Evolutionary conservation across 2,888 invertebrate genomes (phyloP), one percentile per base, ranked within the genome.

Genomic region (Thera britannica): DNA sequence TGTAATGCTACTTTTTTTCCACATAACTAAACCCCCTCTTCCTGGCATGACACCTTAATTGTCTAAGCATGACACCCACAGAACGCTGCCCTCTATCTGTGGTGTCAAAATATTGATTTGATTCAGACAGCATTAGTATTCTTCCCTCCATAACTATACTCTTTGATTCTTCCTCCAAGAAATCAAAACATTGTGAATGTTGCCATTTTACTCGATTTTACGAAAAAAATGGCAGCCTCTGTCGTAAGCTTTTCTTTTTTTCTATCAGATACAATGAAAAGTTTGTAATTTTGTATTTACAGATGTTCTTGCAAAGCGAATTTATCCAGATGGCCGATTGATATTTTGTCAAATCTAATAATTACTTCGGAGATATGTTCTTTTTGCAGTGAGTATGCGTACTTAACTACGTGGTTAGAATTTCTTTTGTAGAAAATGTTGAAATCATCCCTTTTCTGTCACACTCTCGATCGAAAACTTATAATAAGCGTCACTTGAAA

Each of bases 181-280:
- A 23, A 7, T 5, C 44, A 44, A 44, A 44, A 44, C 44, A 5
- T 44, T 78, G 63, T 65, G 35, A 86, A 86, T 88, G 89, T 89
- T 90, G 87, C 90, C 85, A 89, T 86, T 84, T 44, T 38, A 7
- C 5, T 41, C 7, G 41, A 41, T 41, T 41, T 84, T 84, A 83
- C 70, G 73, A 82, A 89, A 89, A 89, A 93, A 92, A 93, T 93
- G 93, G 93, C 93, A 93, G 93, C 92, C 90, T 90, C 82, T 91
- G 91, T 93, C 93, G 92, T 93, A 93, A 92, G 92, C 92, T 92
- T 90, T 92, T 90, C 90, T 89, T 90, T 89, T 89, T 90, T 89
- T 91, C 87, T 84, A 83, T 85, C 82, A 77, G 9, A 46, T 82
- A 77, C 72, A 76, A 82, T 85, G 88, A 90, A 90, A 91, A 89